Percentiles rank a stretch among this genome's conserved stretches.
Evolutionary conservation across 2,113 vertebrate species (phyloP).

Genomic region (Cyphomyrus discorhynchus): DNA sequence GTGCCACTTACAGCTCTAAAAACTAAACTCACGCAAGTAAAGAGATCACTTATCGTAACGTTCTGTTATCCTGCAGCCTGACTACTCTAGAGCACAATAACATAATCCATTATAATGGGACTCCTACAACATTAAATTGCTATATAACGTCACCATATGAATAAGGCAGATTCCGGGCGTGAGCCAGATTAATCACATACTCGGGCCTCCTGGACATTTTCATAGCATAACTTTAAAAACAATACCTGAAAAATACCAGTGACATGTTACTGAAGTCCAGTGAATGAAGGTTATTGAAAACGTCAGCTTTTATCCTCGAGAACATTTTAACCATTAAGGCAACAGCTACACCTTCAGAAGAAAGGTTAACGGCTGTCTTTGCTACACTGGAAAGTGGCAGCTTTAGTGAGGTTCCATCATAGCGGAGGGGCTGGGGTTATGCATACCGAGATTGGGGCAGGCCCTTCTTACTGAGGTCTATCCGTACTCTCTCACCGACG

Average conservation of each 20-base stretch:
- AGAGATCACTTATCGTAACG: background rate
- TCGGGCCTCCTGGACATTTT: background rate
- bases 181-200: background rate
- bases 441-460: slow-evolving; percentile 89
- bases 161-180: background rate
- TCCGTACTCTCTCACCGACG: slow-evolving; percentile 90
- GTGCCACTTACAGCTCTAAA: background rate
- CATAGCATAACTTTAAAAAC: background rate
- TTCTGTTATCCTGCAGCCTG: background rate
- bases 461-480: slow-evolving; percentile 97
- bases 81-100: background rate
- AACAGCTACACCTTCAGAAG: background rate
- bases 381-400: background rate
- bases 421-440: background rate
- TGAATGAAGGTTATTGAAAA: background rate
- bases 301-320: background rate
- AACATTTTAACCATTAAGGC: background rate
- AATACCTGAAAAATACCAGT: background rate
- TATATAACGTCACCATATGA: background rate
- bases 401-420: background rate
- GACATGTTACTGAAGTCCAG: background rate
- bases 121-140: background rate
- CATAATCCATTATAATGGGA: background rate
- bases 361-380: background rate
- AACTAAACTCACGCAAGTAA: background rate